phyloP scores from a whole-genome alignment of 2,113 vertebrate genomes.

The Ophiodon elongatus region DNA sequence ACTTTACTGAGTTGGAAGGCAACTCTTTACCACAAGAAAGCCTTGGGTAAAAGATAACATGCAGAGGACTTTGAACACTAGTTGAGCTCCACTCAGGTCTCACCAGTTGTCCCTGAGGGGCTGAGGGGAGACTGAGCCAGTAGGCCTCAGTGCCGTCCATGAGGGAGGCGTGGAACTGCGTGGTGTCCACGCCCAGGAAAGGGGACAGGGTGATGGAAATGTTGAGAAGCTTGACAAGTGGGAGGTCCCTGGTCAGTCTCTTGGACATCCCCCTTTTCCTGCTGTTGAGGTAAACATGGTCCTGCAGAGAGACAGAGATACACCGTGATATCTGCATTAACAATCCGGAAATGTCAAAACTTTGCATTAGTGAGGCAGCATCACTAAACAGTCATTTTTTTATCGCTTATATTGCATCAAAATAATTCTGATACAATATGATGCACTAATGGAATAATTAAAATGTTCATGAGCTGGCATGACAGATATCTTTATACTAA shows the following conservation, averaged over 20 bases:
- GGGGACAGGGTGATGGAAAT: slow-evolving; percentile 91
- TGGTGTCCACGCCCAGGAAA: slow-evolving; percentile 84
- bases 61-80: background rate
- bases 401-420: background rate
- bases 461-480: background rate
- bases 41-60: background rate
- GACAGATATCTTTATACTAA: background rate
- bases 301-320: slow-evolving; percentile 55
- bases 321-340: background rate
- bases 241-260: slow-evolving; percentile 82
- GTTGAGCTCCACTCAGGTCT: slow-evolving; percentile 26
- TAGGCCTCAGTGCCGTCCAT: slow-evolving; percentile 75
- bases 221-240: slow-evolving; percentile 83
- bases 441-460: background rate
- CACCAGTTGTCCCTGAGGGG: slow-evolving; percentile 83
- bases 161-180: slow-evolving; percentile 87
- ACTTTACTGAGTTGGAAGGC: background rate
- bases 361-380: background rate
- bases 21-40: background rate
- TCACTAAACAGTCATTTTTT: background rate
- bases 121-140: slow-evolving; percentile 88
- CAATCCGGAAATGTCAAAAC: background rate
- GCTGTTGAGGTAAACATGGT: slow-evolving; percentile 78
- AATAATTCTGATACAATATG: background rate
- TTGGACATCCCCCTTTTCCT: slow-evolving; percentile 82